These are phyloP conservation scores for Tricholauxania praeusta DNA, from an alignment of 2,888 invertebrate genomes.

Conservation along the genomic window DNA sequence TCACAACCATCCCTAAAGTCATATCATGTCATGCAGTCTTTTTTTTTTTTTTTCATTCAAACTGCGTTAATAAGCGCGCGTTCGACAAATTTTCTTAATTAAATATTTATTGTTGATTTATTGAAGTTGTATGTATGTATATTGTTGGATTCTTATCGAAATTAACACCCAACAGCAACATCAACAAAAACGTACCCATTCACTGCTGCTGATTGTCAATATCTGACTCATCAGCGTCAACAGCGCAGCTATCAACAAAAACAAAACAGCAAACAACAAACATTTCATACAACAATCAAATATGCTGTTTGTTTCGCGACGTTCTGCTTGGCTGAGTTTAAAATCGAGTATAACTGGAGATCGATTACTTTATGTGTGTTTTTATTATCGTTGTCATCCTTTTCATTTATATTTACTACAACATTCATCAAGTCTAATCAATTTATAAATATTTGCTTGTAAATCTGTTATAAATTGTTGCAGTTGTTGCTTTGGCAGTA, in stretches of 20 bases:
- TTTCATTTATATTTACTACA: background rate
- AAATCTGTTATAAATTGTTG: background rate
- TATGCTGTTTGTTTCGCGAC: slow-evolving; percentile 15
- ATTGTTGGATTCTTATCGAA: slow-evolving; percentile 33
- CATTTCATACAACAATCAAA: slow-evolving; percentile 22
- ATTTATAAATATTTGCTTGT: slow-evolving; percentile 1
- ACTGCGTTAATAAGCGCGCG: background rate
- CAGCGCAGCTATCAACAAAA: slow-evolving; percentile 7
- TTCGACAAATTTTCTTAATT: slow-evolving; percentile 36
- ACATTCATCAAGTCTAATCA: background rate
- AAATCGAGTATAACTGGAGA: slow-evolving; percentile 13
- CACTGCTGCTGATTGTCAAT: slow-evolving; percentile 29
- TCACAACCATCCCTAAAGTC: background rate
- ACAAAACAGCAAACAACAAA: background rate
- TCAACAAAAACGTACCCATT: slow-evolving; percentile 11
- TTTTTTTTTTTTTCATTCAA: too few species aligned
- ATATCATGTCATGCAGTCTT: too few species aligned
- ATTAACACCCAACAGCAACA: slow-evolving; percentile 31
- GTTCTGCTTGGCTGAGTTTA: slow-evolving; percentile 25
- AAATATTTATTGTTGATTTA: slow-evolving; percentile 44
- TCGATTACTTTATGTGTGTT: slow-evolving; percentile 16
- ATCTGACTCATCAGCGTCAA: slow-evolving; percentile 37
- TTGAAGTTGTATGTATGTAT: slow-evolving; percentile 20
- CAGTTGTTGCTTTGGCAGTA: background rate
- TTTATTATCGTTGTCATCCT: background rate